A percentile compares a stretch with the other conserved stretches of the same genome.
phyloP scores from a whole-genome alignment of 2,797 vertebrate genomes.

The Clarias platycephalus region DNA sequence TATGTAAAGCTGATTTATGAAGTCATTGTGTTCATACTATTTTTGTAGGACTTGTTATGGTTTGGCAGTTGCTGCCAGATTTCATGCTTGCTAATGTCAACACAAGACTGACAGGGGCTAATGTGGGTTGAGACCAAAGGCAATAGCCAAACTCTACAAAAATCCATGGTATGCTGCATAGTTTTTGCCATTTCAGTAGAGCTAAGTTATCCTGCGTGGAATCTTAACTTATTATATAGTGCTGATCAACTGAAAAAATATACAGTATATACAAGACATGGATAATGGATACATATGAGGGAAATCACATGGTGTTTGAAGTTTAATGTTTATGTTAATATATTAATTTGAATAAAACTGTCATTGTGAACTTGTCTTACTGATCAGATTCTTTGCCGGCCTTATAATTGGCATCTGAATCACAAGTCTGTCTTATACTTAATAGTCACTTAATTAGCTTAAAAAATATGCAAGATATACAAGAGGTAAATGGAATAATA shows the following conservation, averaged over 20 bases:
- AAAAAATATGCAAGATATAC: not conserved
- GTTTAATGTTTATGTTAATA: too few relatives aligned
- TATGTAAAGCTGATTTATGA: not conserved
- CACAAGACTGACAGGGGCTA: not conserved
- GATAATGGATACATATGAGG: not conserved
- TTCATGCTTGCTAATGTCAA: not conserved
- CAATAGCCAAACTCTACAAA: not conserved
- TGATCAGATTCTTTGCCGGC: not conserved
- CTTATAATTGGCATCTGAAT: not conserved
- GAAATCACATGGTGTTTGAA: not conserved
- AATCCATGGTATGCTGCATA: not conserved
- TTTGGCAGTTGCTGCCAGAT: not conserved
- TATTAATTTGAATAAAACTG: not conserved
- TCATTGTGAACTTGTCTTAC: not conserved
- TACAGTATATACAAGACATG: too few relatives aligned
- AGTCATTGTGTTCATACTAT: not conserved
- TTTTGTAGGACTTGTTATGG: slow-evolving; percentile 1
- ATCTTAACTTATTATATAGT: not conserved
- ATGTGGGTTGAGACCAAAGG: not conserved
- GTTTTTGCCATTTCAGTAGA: not conserved
- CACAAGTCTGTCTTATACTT: not conserved
- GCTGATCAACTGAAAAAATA: not conserved
- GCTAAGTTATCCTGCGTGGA: too few relatives aligned
- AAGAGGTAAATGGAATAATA: not conserved
- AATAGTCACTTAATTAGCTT: not conserved